These are phyloP conservation scores for Cheilinus undulatus DNA, from an alignment of 2,113 vertebrate genomes.

Conservation along the genomic window DNA sequence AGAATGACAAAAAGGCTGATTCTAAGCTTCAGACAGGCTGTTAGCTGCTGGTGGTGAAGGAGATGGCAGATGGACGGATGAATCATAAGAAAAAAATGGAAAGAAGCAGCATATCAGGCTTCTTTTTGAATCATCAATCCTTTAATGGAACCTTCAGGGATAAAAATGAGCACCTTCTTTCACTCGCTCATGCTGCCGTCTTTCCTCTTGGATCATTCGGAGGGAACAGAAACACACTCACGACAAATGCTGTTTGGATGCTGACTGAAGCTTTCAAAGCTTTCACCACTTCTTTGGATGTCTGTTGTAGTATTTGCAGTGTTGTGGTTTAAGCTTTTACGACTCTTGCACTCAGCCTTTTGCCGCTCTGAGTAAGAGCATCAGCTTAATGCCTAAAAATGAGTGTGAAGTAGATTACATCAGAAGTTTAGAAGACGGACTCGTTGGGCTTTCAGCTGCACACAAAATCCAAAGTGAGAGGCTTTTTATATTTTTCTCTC, in stretches of 20 bases:
- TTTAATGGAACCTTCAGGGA: not conserved
- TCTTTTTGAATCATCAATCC: not conserved
- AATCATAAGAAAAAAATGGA: constrained; percentile 12
- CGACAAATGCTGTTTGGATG: not conserved
- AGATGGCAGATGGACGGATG: constrained; percentile 6
- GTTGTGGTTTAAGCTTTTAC: constrained; percentile 7
- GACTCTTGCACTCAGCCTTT: constrained; percentile 18
- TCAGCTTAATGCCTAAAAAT: constrained; percentile 20
- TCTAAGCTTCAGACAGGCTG: constrained; percentile 3
- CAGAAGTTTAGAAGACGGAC: constrained; percentile 13
- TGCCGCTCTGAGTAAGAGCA: constrained; percentile 21
- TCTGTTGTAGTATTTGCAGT: constrained; percentile 6
- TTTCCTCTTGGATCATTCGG: not conserved
- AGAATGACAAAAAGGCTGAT: not conserved
- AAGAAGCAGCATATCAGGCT: not conserved
- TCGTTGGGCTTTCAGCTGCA: constrained; percentile 6
- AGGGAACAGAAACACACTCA: not conserved
- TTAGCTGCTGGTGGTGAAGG: not conserved
- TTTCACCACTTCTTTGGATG: not conserved
- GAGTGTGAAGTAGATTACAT: constrained; percentile 1
- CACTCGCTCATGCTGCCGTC: not conserved
- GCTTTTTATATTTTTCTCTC: not conserved
- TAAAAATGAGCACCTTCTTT: not conserved
- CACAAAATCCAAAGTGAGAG: not conserved
- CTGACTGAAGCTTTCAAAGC: constrained; percentile 1